Conservation (phyloP, 2,888 invertebrate genomes). For the Eupithecia subfuscata region DNA sequence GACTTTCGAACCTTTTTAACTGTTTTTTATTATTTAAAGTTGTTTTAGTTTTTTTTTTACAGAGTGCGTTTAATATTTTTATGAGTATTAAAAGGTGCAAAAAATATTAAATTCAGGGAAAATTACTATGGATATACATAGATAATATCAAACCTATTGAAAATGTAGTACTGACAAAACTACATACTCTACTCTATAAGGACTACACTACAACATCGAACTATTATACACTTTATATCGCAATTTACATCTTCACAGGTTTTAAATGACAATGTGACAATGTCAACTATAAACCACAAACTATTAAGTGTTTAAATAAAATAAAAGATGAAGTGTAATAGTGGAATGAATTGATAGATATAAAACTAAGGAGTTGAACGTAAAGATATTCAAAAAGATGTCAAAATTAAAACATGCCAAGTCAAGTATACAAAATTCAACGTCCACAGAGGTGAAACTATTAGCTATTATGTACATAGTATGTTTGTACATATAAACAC, state of each 20-base stretch:
- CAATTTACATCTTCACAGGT: background rate
- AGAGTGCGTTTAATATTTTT: background rate
- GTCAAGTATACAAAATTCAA: conserved; percentile 25
- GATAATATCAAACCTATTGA: background rate
- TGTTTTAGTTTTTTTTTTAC: background rate
- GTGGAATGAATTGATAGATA: background rate
- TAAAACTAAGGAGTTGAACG: background rate
- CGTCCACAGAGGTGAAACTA: conserved; percentile 34
- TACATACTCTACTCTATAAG: background rate
- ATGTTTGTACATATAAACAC: conserved; percentile 34
- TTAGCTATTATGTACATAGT: conserved; percentile 26
- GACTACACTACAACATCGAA: background rate
- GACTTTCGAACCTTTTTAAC: background rate
- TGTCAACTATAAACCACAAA: background rate
- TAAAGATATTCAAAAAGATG: background rate
- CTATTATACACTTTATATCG: background rate
- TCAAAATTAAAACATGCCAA: conserved; percentile 10
- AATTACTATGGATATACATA: background rate
- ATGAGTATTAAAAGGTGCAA: background rate
- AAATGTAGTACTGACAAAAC: background rate
- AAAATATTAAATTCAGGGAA: background rate
- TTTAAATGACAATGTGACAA: background rate
- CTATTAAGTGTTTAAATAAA: background rate
- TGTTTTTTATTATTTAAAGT: background rate
- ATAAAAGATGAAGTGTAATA: background rate